Evolutionary conservation across 2,888 invertebrate genomes (phyloP), one percentile per base, ranked within the genome.

Genomic region (Eledona agricola): DNA sequence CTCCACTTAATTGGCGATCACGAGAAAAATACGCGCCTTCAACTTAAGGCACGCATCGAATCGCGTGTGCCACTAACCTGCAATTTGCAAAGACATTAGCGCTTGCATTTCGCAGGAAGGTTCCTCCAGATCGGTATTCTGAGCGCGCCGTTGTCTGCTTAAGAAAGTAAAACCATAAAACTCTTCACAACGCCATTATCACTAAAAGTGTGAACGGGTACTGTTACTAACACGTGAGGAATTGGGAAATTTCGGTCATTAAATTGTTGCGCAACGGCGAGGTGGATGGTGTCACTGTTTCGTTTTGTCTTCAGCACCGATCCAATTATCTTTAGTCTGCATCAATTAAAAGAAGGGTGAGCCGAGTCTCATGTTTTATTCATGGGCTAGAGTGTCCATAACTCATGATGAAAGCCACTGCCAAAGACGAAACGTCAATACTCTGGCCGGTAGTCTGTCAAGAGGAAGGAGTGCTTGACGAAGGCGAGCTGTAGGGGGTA

Each of bases 61-160:
- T 59, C 57, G 57, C 55, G 54, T 63, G 62, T 63, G 57, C 62
- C 55, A 63, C 62, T 63, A 60, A 63, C 62, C 62, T 46, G 60
- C 59, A 60, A 63, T 63, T 63, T 56, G 50, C 54, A 42, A 34
- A 16, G 35, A 26, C 29, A 49, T 49, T 53, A 52, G 38, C 34
- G 37, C 37, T 19, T 34, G 34, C 34, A 34, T 10, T 23, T 37
- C 12, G 37, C n/a, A 2, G 12, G 34, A 40, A 13, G 46, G 35
- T 34, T 16, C 46, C 4, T 23, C 17, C 26, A 46, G 35, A 2
- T 22, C 38, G 29, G 38, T 29, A 49, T 49, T 49, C 38, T 49
- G 37, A 49, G 49, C 49, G 38, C 49, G 49, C 32, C 25, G 43
- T 32, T 42, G 22, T 42, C 22, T 31, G 20, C 26, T 10, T 12